Evolutionary conservation across 2,797 vertebrate species (phyloP).

Genomic region (Hyperoplus immaculatus): DNA sequence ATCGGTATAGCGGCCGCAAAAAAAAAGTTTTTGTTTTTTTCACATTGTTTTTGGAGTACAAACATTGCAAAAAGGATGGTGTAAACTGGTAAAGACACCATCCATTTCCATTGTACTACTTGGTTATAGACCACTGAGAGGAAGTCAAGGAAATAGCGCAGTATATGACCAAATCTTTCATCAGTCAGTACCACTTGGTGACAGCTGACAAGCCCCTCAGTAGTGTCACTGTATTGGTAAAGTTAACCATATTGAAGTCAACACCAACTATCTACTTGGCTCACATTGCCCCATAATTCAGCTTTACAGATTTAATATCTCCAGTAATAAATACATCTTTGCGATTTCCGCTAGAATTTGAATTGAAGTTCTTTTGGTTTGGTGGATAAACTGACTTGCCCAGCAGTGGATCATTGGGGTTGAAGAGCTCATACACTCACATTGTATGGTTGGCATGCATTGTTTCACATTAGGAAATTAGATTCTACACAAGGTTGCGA

Average conservation of each 20-base stretch:
- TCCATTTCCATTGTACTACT: not conserved
- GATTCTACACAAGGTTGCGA: too few relatives aligned
- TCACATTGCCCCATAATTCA: not conserved
- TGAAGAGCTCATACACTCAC: too few relatives aligned
- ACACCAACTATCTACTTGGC: not conserved
- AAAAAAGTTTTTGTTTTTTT: not conserved
- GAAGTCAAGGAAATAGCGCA: not conserved
- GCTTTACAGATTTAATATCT: too few relatives aligned
- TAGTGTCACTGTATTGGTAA: not conserved
- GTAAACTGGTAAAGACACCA: not conserved
- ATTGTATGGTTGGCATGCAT: too few relatives aligned
- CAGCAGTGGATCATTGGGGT: too few relatives aligned
- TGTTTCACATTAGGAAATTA: too few relatives aligned
- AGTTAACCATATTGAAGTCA: not conserved
- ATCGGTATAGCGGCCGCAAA: too few relatives aligned
- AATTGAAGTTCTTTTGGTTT: too few relatives aligned
- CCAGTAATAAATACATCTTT: too few relatives aligned
- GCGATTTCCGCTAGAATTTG: too few relatives aligned
- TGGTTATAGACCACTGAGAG: too few relatives aligned
- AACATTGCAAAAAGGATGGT: not conserved
- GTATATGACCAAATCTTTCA: not conserved
- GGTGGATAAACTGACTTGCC: too few relatives aligned
- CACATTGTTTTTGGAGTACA: not conserved
- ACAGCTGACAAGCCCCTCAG: not conserved
- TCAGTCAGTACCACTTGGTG: constrained; percentile 1